These are phyloP conservation scores for Megalops atlanticus DNA, from an alignment of 2,113 vertebrate species.

Conservation along the genomic window DNA sequence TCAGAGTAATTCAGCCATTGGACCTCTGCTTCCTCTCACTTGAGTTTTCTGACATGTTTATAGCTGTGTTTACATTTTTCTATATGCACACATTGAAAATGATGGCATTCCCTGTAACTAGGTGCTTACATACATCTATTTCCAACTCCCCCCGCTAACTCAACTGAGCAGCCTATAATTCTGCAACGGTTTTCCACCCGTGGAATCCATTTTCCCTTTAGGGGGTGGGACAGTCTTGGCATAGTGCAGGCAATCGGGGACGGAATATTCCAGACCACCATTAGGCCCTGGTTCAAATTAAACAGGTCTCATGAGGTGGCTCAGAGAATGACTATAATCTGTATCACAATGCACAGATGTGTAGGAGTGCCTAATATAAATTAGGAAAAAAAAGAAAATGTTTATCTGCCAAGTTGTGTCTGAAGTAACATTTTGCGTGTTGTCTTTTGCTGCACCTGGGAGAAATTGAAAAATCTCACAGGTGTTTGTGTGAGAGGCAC, in stretches of 20 bases:
- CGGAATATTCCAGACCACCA: neutral
- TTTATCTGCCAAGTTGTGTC: neutral
- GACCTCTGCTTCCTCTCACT: neutral
- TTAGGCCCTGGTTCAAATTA: constrained; percentile 3
- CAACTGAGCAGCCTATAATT: neutral
- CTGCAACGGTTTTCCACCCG: neutral
- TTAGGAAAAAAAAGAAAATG: neutral
- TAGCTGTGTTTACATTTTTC: neutral
- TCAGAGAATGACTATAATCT: too few relatives aligned
- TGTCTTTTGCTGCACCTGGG: neutral
- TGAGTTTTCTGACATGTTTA: neutral
- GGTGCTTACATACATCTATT: neutral
- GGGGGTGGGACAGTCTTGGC: neutral
- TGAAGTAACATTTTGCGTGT: neutral
- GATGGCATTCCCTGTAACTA: neutral
- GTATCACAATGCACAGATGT: neutral
- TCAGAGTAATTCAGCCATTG: too few relatives aligned
- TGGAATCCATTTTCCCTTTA: neutral
- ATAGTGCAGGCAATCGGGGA: neutral
- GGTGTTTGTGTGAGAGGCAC: neutral
- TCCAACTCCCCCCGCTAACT: neutral
- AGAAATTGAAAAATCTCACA: neutral
- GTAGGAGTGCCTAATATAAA: neutral
- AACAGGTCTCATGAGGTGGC: neutral
- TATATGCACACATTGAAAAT: constrained; percentile 1